A percentile compares a stretch with the other conserved stretches of the same genome.
phyloP scores from a whole-genome alignment of 2,888 invertebrate species.

The Drosophila mettleri region DNA sequence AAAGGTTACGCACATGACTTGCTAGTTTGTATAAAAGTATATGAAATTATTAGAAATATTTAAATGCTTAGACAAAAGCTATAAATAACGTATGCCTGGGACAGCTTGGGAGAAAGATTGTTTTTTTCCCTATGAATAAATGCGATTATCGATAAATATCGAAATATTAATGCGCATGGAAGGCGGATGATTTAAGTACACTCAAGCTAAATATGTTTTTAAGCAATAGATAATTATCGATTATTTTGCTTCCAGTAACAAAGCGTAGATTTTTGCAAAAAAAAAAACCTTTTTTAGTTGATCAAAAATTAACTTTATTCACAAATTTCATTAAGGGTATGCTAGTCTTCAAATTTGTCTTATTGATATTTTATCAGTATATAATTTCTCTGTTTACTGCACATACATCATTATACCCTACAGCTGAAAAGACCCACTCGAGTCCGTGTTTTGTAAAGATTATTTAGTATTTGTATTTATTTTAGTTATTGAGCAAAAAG shows the following conservation, averaged over 20 bases:
- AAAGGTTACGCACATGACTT: not conserved
- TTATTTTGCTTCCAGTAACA: too few relatives aligned
- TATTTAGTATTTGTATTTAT: constrained; percentile 10
- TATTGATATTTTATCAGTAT: not conserved
- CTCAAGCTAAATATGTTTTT: too few relatives aligned
- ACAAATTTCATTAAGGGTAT: not conserved
- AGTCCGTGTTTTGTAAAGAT: not conserved
- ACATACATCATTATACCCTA: not conserved
- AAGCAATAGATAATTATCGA: too few relatives aligned
- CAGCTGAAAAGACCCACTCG: not conserved
- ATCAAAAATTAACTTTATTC: too few relatives aligned
- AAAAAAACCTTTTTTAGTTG: too few relatives aligned
- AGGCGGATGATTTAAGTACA: too few relatives aligned
- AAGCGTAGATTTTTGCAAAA: too few relatives aligned
- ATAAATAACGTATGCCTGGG: not conserved
- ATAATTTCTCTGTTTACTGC: not conserved
- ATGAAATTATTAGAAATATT: not conserved
- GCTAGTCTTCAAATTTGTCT: not conserved
- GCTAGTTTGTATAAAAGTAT: not conserved
- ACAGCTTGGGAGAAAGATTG: not conserved
- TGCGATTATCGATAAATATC: not conserved
- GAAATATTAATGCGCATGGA: not conserved
- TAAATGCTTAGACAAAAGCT: not conserved
- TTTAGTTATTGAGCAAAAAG: constrained; percentile 42
- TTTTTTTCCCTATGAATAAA: not conserved